These are phyloP conservation scores for Augochlora pura DNA, from an alignment of 1,140 invertebrate species.

Conservation along the genomic window DNA sequence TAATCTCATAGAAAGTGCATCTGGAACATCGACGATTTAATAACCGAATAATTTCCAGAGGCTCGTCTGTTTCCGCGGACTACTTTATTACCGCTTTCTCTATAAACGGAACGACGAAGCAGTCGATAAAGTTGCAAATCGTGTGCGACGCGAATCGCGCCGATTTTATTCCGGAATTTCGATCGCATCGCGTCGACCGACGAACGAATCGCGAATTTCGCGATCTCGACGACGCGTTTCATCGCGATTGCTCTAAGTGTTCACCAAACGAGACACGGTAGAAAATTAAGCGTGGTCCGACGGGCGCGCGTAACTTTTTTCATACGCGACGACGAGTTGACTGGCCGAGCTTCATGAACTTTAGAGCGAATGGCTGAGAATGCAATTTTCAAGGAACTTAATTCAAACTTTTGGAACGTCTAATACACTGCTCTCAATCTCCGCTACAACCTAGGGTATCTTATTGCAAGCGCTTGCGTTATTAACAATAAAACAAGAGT, in stretches of 20 bases:
- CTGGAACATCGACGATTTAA: no score
- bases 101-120: no score
- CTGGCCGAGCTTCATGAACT: slow-evolving; percentile 12
- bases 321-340: not conserved
- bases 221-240: not conserved
- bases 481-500: slow-evolving; percentile 31
- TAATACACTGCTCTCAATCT: slow-evolving; percentile 28
- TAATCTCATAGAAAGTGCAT: no score
- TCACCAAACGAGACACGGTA: not conserved
- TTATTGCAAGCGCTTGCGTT: slow-evolving; percentile 25
- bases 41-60: no score
- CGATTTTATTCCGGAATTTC: no score
- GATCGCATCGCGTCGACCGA: no score
- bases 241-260: not conserved
- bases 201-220: not conserved
- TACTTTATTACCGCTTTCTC: no score
- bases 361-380: slow-evolving; percentile 17
- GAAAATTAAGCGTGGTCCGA: not conserved
- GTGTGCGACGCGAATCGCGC: no score
- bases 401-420: slow-evolving; percentile 41
- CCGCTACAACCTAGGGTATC: slow-evolving; percentile 19
- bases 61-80: no score
- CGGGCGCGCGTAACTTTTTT: not conserved
- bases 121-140: no score
- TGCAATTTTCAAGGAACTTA: slow-evolving; percentile 38